Percentiles rank a stretch among this genome's conserved stretches.
phyloP scores from a whole-genome alignment of 2,113 vertebrate species.

The Regulus satrapa region DNA sequence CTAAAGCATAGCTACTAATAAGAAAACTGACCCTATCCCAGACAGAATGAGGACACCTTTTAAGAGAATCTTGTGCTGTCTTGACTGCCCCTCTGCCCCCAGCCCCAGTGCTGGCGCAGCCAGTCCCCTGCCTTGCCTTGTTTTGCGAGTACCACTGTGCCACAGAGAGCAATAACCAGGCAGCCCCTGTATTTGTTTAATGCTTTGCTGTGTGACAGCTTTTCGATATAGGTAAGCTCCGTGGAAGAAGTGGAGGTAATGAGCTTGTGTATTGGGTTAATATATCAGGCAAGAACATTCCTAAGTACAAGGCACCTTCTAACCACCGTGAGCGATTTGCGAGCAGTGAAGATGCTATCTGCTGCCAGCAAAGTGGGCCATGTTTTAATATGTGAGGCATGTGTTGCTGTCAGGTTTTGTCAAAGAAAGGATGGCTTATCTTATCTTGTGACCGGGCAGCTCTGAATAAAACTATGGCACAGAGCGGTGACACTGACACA shows the following conservation, averaged over 20 bases:
- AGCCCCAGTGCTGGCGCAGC: rapidly evolving
- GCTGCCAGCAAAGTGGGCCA: not conserved
- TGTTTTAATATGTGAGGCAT: not conserved
- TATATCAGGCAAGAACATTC: constrained; percentile 13
- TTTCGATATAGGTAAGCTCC: constrained; percentile 21
- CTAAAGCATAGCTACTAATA: not conserved
- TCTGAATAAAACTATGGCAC: not conserved
- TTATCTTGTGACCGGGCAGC: not conserved
- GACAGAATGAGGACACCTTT: not conserved
- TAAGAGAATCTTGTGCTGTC: rapidly evolving
- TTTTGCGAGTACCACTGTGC: not conserved
- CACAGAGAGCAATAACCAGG: not conserved
- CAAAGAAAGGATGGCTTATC: not conserved
- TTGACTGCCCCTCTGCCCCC: not conserved
- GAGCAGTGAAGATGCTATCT: constrained; percentile 14
- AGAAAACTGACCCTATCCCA: not conserved
- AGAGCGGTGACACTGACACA: rapidly evolving
- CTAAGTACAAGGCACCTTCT: not conserved
- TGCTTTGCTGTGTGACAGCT: constrained; percentile 34
- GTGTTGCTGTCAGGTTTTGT: not conserved
- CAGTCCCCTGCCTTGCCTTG: not conserved
- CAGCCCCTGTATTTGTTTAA: not conserved
- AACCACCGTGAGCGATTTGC: not conserved
- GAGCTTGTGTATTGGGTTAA: constrained; percentile 50
- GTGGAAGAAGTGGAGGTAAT: not conserved